Base-by-base conservation (phyloP, 2,888 invertebrate genomes). In the Cataglyphis cursor region DNA sequence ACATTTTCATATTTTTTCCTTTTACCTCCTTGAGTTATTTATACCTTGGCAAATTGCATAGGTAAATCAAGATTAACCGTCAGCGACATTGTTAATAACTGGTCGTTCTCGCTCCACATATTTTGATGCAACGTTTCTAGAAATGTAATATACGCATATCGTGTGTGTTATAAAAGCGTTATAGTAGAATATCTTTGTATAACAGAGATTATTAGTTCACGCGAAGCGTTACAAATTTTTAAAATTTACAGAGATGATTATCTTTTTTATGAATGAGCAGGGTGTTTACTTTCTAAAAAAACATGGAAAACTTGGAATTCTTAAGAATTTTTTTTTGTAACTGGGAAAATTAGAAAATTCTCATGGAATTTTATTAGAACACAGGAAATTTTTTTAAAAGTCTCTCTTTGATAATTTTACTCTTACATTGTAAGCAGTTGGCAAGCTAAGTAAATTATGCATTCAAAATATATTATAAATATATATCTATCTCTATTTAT, bases 31-130 rank as follows among this genome's bases (percentile, higher is more conserved):
- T 24, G 54, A 12, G 21, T 38, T 61, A 44, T 51, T 44, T 28
- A 61, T 51, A 61, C 28, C 48, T 35, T 54, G 6, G 44, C 3
- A 44, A 70, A 24, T 28, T 61, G 21, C 38, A 70, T 28, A 73
- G 21, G 48, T 68, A 88, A 88, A 61, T 80, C 75, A 73, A 73
- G 70, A 54, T 59, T 80, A 82, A 82, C 65, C 75, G 75, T 83
- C 75, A 68, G 73, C 68, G 82, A 80, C 68, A 28, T 9, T 83
- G 76, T 86, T 85, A 88, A 83, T 78, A 73, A 38, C 44, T 54
- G 76, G 83, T 68, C 87, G 76, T 8, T 66, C 78, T 66, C 57
- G 57, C 44, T 78, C 57, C 57, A 78, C 66, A 31, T 78, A 66
- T 66, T 31, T 31, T 54, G 41, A 10, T 41, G 65, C 54, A 65